phyloP scores from a whole-genome alignment of 2,113 vertebrate species.

The Mungos mungo region DNA sequence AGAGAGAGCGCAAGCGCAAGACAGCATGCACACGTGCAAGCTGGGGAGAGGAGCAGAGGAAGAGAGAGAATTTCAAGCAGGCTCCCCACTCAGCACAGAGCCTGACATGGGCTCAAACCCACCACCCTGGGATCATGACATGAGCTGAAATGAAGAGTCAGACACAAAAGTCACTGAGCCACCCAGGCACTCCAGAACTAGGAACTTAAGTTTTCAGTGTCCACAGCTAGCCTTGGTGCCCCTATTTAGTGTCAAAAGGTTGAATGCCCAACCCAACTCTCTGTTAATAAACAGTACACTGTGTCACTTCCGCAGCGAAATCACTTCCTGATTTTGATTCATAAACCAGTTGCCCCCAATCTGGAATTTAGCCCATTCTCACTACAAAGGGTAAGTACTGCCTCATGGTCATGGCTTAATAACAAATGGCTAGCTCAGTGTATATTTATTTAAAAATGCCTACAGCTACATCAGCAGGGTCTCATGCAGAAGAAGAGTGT shows the following conservation, averaged over 20 bases:
- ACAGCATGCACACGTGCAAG: no score
- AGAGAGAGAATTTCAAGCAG: no score
- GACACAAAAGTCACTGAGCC: no score
- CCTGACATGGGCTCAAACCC: no score
- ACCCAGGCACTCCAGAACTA: background rate
- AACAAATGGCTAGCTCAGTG: background rate
- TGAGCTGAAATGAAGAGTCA: no score
- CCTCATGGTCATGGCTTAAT: background rate
- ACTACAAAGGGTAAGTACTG: background rate
- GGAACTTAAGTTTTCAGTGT: background rate
- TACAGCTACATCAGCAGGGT: background rate
- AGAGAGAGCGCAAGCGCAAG: no score
- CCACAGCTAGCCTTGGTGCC: accelerated
- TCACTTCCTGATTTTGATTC: background rate
- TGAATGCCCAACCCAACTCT: background rate
- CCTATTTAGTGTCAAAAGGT: background rate
- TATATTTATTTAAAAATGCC: background rate
- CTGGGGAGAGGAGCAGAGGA: no score
- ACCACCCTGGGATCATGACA: no score
- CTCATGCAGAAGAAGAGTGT: background rate
- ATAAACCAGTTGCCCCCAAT: background rate
- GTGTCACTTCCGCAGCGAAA: background rate
- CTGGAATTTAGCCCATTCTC: background rate
- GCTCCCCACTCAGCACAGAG: no score
- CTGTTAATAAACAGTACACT: background rate